Evolutionary conservation across 1,140 invertebrate genomes (phyloP), one percentile per base, ranked within the genome.

Genomic region (Lethocerus indicus): DNA sequence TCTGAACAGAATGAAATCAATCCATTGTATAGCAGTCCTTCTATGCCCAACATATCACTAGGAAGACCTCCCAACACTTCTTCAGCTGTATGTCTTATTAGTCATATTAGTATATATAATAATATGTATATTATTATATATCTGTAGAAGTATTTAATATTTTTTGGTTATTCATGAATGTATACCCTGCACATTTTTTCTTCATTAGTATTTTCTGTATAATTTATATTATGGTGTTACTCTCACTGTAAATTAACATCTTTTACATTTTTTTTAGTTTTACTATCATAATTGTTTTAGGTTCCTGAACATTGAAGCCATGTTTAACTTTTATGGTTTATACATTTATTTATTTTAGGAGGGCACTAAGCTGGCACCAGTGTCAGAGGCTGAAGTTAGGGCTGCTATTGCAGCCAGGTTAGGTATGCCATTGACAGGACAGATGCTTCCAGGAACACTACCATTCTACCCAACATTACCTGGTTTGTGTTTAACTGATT

Each of bases 11-110:
- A 48, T 50, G 79, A 82, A 65, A 64, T 78, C 14, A 80, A 79
- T 26, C 59, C 53, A 16, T 68, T 95, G 13, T 95, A 94, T 67
- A 90, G 87, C 58, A 91, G 87, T 57, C 90, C 91, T 29, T 94
- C 90, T 57, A 79, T 95, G 79, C 90, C 92, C 52, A 95, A 95
- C 69, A 95, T 96, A 59, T 92, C 89, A 32, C 69, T 95, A 51
- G 90, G 87, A 32, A 72, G 84, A 61, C 87, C 87, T 52, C 80
- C 82, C 59, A 73, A 63, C 40, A 62, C 63, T 39, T 61, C 66
- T 24, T 42, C 57, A 47, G 50, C 51, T 37, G 58, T 60, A 57
- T 50, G 54, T 53, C 7, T 42, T 9, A 20, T 44, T 5, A 7
- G 16, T 16, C n/a, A n/a, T n/a, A n/a, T n/a, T n/a, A n/a, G n/a